These are phyloP conservation scores for Lates calcarifer DNA, from an alignment of 2,113 vertebrate species.

Conservation along the genomic window DNA sequence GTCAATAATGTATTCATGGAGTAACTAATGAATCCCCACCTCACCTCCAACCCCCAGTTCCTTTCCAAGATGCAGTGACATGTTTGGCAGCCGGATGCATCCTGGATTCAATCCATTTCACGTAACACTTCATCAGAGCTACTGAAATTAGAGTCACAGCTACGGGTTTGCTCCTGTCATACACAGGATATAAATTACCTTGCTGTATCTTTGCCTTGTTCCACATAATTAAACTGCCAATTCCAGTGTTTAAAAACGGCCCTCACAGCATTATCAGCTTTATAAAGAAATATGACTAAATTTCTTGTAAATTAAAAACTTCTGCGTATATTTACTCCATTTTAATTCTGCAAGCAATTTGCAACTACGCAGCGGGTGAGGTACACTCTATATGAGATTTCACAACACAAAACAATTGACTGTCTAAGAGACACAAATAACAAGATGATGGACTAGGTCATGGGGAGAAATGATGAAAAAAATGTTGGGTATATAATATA, in stretches of 20 bases:
- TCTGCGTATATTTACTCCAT: background rate
- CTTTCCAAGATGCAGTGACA: slow-evolving; percentile 39
- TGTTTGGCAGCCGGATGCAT: slow-evolving; percentile 37
- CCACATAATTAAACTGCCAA: slow-evolving; percentile 70
- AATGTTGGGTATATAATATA: slow-evolving; percentile 20
- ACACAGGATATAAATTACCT: slow-evolving; percentile 60
- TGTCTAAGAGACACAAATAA: slow-evolving; percentile 10
- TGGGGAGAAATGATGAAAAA: slow-evolving; percentile 18
- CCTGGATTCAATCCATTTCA: slow-evolving; percentile 53
- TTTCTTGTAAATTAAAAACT: slow-evolving; percentile 48
- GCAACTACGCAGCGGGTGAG: slow-evolving; percentile 11
- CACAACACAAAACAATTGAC: slow-evolving; percentile 15
- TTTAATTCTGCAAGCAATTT: slow-evolving; percentile 34
- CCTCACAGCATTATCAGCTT: slow-evolving; percentile 19
- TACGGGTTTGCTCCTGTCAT: slow-evolving; percentile 13
- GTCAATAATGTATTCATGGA: slow-evolving; percentile 61
- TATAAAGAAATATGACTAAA: slow-evolving; percentile 40
- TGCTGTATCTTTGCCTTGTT: slow-evolving; percentile 49
- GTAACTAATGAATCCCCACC: slow-evolving; percentile 38
- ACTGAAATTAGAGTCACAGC: slow-evolving; percentile 53
- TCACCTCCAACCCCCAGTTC: background rate
- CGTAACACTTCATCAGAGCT: slow-evolving; percentile 63
- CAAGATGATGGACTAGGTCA: slow-evolving; percentile 32
- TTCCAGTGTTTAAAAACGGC: slow-evolving; percentile 15
- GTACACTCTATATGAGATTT: slow-evolving; percentile 12